Percentiles rank a stretch among this genome's conserved stretches.
Conservation (phyloP, 2,888 invertebrate genomes). For the Papilio protenor region DNA sequence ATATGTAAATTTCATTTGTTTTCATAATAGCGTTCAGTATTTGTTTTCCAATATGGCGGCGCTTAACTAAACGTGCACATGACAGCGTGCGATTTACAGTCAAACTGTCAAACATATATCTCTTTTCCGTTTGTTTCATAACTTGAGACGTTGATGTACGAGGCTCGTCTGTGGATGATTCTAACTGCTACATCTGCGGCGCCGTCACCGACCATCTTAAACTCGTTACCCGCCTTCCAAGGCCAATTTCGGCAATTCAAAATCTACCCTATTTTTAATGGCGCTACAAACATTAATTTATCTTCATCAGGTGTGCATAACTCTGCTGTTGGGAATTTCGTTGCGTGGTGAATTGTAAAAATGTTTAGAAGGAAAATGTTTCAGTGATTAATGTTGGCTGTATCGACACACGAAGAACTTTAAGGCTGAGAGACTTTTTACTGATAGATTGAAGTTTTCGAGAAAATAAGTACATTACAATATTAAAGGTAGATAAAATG, state of each 20-base stretch:
- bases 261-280: slow-evolving; percentile 67
- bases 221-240: slow-evolving; percentile 72
- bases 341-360: slow-evolving; percentile 34
- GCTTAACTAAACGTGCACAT: slow-evolving; percentile 49
- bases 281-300: slow-evolving; percentile 58
- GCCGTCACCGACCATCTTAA: slow-evolving; percentile 77
- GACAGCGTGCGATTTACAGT: slow-evolving; percentile 54
- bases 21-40: neutral
- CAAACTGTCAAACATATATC: slow-evolving; percentile 68
- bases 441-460: neutral
- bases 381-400: slow-evolving; percentile 36
- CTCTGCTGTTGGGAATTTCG: slow-evolving; percentile 47
- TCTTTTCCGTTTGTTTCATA: slow-evolving; percentile 70
- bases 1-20: neutral
- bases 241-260: slow-evolving; percentile 66
- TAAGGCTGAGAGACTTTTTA: slow-evolving; percentile 12
- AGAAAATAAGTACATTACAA: neutral
- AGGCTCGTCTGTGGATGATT: slow-evolving; percentile 39
- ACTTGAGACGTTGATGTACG: slow-evolving; percentile 76
- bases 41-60: neutral
- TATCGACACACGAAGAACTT: neutral
- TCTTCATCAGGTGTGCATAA: slow-evolving; percentile 42
- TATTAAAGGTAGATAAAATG: neutral
- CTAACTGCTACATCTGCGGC: slow-evolving; percentile 45
- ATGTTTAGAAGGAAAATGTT: slow-evolving; percentile 36